Base-by-base conservation (phyloP, 2,888 invertebrate species). In the Phragmatobia fuliginosa region DNA sequence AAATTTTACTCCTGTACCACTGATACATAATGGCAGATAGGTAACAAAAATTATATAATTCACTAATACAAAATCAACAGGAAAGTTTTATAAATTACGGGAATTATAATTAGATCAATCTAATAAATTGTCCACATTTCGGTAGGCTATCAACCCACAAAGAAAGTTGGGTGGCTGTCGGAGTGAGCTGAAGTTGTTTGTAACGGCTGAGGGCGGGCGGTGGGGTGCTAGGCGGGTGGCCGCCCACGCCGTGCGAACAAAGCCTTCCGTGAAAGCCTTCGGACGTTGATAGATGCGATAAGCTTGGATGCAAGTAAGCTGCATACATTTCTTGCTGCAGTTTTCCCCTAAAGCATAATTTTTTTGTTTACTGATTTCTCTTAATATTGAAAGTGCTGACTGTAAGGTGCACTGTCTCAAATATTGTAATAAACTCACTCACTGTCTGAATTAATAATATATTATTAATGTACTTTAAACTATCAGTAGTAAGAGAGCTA, bases 291-390 rank as follows among this genome's bases (percentile, higher is more conserved):
- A 91, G 92, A 94, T 94, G 94, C 93, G 94, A 94, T 94, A 94
- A 94, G 94, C 94, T 94, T 85, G 91, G 94, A 94, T 94, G 94
- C 94, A 94, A 94, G 94, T 91, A 91, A 94, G 92, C 93, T 93
- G 94, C 94, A 94, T 94, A 91, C 93, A 93, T 93, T 93, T 94
- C 94, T 93, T 92, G 90, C 89, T 87, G 86, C 88, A 91, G 87
- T 91, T 90, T 91, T 91, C 83, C 81, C 79, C 85, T 85, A 64
- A 68, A 70, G 71, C 84, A 85, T 90, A 88, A 89, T 91, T 87
- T 86, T 84, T 76, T 76, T 66, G 74, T 74, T 80, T 80, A 78
- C 74, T 76, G 73, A 77, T 65, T 81, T 76, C 77, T 74, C 76
- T 84, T 82, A 85, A 83, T 82, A 72, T 67, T 45, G 33, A 16